Percentiles rank a stretch among this genome's conserved stretches.
These are phyloP conservation scores for Drosophila pseudotakahashii DNA, from an alignment of 2,888 invertebrate genomes.

Conservation along the genomic window DNA sequence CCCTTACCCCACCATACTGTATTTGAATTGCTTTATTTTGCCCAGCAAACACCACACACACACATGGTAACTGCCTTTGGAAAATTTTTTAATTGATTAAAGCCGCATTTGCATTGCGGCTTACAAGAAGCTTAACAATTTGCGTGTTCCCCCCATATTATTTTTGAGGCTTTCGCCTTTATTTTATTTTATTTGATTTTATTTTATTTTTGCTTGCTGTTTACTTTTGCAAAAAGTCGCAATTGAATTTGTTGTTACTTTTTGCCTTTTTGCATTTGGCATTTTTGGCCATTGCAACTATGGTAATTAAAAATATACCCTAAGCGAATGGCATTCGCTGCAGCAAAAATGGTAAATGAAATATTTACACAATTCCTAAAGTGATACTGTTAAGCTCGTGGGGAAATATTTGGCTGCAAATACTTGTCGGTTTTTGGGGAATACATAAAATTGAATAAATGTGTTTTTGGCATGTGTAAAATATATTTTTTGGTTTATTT, in stretches of 20 bases:
- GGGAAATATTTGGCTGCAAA: not conserved
- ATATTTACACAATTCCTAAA: constrained; percentile 29
- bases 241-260: constrained; percentile 32
- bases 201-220: constrained; percentile 26
- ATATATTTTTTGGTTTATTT: not conserved
- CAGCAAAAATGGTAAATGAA: not conserved
- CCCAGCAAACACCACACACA: constrained; percentile 4
- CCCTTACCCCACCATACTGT: not conserved
- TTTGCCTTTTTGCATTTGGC: constrained; percentile 44
- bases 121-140: constrained; percentile 74
- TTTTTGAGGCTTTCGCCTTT: constrained; percentile 35
- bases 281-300: constrained; percentile 26
- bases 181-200: constrained; percentile 5
- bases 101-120: constrained; percentile 78
- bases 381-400: constrained; percentile 19
- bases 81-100: constrained; percentile 80
- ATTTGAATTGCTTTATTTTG: constrained; percentile 1
- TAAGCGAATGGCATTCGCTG: constrained; percentile 22
- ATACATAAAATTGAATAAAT: not conserved
- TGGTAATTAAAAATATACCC: constrained; percentile 59
- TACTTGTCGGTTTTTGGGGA: not conserved
- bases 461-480: not conserved
- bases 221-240: constrained; percentile 23
- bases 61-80: constrained; percentile 52
- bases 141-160: constrained; percentile 39